Evolutionary conservation across 2,797 vertebrate genomes (phyloP).

Genomic region (Aselliscus stoliczkanus): DNA sequence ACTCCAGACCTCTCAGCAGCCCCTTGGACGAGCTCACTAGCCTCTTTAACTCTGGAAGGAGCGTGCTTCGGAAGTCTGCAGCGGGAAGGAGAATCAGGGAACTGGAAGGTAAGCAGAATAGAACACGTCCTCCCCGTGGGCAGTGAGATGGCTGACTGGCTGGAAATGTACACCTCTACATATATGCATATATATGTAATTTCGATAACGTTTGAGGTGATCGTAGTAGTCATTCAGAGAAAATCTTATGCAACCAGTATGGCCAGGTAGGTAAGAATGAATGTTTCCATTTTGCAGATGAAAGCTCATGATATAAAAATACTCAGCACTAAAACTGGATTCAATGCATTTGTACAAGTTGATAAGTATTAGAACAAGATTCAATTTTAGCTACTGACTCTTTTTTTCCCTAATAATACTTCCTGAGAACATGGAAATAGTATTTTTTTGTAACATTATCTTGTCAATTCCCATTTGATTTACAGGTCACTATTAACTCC

Average conservation of each 20-base stretch:
- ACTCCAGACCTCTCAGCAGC: constrained; percentile 89
- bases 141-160: not conserved
- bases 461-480: not conserved
- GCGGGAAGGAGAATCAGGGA: constrained; percentile 93
- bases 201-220: not conserved
- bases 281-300: not conserved
- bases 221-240: not conserved
- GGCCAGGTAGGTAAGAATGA: not conserved
- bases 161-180: not conserved
- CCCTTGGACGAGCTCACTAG: constrained; percentile 96
- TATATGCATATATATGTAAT: not conserved
- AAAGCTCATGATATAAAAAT: not conserved
- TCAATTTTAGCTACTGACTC: not conserved
- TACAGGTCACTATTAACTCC: fast-evolving
- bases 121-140: not conserved
- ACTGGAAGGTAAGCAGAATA: constrained; percentile 81
- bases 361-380: not conserved
- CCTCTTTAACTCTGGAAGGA: constrained; percentile 94
- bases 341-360: not conserved
- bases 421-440: not conserved
- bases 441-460: not conserved
- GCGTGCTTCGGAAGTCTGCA: constrained; percentile 91
- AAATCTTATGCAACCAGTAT: not conserved
- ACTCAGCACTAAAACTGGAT: not conserved
- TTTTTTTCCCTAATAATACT: not conserved